Base-by-base conservation (phyloP, 2,888 invertebrate genomes). In the Drosophila atripex region DNA sequence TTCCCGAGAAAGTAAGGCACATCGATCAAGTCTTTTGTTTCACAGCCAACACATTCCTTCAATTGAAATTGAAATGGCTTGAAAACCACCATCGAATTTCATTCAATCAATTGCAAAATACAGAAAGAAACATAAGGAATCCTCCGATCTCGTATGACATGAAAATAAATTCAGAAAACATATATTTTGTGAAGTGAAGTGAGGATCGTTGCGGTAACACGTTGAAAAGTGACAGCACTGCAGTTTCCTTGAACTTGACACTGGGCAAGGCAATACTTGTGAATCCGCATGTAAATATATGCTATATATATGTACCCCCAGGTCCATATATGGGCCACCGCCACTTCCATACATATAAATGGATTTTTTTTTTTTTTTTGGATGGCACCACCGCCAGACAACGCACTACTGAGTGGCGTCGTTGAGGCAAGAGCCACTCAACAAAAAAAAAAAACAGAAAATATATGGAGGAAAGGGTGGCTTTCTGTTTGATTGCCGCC, bases 241-340 rank as follows among this genome's bases (percentile, higher is more conserved):
- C 84, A 77, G 75, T 88, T 90, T 80, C 89, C 89, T 86, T 90
- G 89, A 90, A 90, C 89, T 90, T 90, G 89, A 90, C 89, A 88
- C 90, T 80, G 51, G 66, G 50, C 70, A 58, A 56, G 47, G 73
- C 65, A 57, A 71, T 68, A 71, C 52, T 53, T 52, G 56, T 56
- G 75, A 51, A 65, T 63, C 55, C 50, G 63, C 49, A 50, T 68
- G 57, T 47, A 60, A 46, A 51, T 45, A 28, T 28, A 28, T 28
- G 28, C 28, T 28, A 1, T 28, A 28, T 28, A 28, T 47, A 32
- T 41, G 49, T n/a, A 53, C 18, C 25, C 12, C n/a, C 58, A 32
- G 46, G 41, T 49, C 35, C 41, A 59, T 61, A 71, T 66, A 68
- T 59, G 66, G 56, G 54, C 43, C 49, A 45, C 50, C 21, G 56